Conservation (phyloP, 1,140 invertebrate species). For the Drosophila persimilis region DNA sequence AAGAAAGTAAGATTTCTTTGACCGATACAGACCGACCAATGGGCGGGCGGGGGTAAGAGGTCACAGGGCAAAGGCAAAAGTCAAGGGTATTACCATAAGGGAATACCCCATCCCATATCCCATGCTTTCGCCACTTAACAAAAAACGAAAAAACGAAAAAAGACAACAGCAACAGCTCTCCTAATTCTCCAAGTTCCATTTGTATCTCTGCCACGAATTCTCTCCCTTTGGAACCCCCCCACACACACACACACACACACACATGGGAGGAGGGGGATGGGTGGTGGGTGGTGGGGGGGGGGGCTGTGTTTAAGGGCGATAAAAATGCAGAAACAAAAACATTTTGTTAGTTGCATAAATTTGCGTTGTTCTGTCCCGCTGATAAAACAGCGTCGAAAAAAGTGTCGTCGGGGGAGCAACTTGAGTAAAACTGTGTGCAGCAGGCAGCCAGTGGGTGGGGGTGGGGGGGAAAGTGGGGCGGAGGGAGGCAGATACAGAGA, state of each 20-base stretch:
- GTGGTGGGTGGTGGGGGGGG: no score
- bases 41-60: constrained; percentile 32
- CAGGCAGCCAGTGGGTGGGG: background rate
- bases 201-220: constrained; percentile 6
- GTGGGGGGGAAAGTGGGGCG: constrained; percentile 6
- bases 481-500: constrained; percentile 19
- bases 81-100: constrained; percentile 45
- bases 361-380: constrained; percentile 46
- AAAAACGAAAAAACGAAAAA: no score
- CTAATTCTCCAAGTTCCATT: constrained; percentile 2
- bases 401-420: constrained; percentile 76
- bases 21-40: constrained; percentile 22
- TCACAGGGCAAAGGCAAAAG: constrained; percentile 34
- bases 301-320: constrained; percentile 57
- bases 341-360: constrained; percentile 80
- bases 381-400: constrained; percentile 69
- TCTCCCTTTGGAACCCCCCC: constrained; percentile 20
- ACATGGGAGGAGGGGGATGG: background rate
- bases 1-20: constrained; percentile 68
- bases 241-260: constrained; percentile 13
- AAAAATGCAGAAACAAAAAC: constrained; percentile 69
- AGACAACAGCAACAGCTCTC: background rate
- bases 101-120: background rate
- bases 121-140: background rate
- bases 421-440: constrained; percentile 54